A percentile compares a stretch with the other conserved stretches of the same genome.
These are phyloP conservation scores for Peromyscus nudipes DNA, from an alignment of 2,797 vertebrate genomes.

Conservation along the genomic window DNA sequence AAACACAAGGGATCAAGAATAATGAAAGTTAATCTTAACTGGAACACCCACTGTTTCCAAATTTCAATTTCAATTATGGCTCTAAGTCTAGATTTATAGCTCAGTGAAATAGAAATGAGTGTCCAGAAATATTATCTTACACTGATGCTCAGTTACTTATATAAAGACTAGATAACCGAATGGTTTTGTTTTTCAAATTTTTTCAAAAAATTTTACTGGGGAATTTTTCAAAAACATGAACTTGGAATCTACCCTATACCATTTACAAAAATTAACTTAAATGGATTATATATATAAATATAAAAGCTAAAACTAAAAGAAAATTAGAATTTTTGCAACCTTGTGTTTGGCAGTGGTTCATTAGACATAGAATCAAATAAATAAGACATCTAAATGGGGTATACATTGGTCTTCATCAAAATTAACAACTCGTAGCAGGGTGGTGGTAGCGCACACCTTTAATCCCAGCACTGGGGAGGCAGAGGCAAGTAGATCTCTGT, in stretches of 20 bases:
- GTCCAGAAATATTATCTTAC: not conserved
- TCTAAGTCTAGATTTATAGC: not conserved
- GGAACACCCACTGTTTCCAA: not conserved
- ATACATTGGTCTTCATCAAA: not conserved
- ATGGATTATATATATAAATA: not conserved
- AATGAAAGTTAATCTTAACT: not conserved
- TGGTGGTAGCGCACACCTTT: no score
- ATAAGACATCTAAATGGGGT: not conserved
- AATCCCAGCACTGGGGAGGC: no score
- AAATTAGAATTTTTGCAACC: not conserved
- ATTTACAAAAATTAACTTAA: not conserved
- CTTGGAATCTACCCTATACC: not conserved
- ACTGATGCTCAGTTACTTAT: not conserved
- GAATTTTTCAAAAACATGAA: constrained; percentile 2
- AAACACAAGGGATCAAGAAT: not conserved
- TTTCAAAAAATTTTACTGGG: not conserved
- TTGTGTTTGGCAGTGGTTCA: not conserved
- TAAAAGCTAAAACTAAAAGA: not conserved
- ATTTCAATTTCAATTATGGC: not conserved
- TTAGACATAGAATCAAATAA: not conserved
- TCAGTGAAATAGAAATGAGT: not conserved
- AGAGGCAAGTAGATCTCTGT: no score
- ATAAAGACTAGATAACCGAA: constrained; percentile 6
- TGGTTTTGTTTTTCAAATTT: not conserved
- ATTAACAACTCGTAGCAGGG: not conserved